phyloP scores from a whole-genome alignment of 30 jellyfish, hydroid and myxozoan species.

The Turritopsis dohrnii region DNA sequence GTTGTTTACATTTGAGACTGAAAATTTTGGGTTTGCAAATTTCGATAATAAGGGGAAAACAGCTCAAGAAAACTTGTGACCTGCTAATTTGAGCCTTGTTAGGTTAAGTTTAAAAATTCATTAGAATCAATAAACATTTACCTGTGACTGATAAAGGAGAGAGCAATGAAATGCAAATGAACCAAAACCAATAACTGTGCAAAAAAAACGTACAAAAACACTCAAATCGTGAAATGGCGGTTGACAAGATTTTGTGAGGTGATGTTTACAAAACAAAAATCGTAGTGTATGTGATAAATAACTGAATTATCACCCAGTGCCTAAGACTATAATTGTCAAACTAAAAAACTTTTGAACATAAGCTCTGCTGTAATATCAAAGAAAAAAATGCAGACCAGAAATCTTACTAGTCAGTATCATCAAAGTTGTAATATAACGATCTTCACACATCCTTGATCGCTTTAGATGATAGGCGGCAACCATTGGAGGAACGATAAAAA shows the following conservation, averaged over 20 bases:
- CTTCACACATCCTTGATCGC: conserved; percentile 40
- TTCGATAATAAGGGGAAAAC: no score
- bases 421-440: conserved; percentile 38
- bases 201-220: not conserved
- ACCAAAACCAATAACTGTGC: conserved; percentile 81
- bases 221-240: not conserved
- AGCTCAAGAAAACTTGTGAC: no score
- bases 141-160: conserved; percentile 85
- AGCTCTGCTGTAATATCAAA: no score
- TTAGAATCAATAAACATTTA: conserved; percentile 7
- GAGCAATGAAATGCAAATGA: conserved; percentile 89
- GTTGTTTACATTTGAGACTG: no score
- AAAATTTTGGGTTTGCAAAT: no score
- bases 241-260: not conserved
- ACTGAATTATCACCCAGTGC: no score
- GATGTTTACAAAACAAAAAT: not conserved
- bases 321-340: no score
- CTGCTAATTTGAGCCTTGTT: no score
- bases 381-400: not conserved
- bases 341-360: no score
- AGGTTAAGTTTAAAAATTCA: not conserved
- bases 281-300: no score
- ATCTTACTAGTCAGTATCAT: conserved; percentile 55
- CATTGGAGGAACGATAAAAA: conserved; percentile 70
- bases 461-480: conserved; percentile 48